Conservation (phyloP, 2,888 invertebrate species). For the Polietes domitor region DNA sequence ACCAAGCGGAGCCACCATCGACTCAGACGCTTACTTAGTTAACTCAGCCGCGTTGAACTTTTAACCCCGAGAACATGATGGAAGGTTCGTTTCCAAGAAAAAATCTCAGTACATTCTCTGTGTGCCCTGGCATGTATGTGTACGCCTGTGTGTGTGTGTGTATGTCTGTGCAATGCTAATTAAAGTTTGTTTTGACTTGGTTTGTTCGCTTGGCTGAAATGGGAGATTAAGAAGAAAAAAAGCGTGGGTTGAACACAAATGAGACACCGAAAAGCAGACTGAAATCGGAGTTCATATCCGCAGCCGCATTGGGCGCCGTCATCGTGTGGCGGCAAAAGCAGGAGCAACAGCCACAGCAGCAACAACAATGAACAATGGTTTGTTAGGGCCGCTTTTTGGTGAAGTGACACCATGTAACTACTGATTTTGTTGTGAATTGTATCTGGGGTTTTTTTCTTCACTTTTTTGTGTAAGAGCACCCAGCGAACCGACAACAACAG, state of each 20-base stretch:
- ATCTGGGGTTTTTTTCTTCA: neutral
- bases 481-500: neutral
- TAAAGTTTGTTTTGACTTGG: constrained; percentile 59
- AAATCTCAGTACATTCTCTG: neutral
- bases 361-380: constrained; percentile 53
- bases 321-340: constrained; percentile 5
- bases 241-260: constrained; percentile 61
- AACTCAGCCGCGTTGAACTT: constrained; percentile 42
- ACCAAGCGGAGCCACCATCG: neutral
- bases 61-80: constrained; percentile 54
- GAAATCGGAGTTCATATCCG: neutral
- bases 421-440: constrained; percentile 57
- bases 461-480: neutral
- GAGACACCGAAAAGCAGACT: neutral
- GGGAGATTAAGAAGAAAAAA: constrained; percentile 40
- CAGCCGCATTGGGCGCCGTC: constrained; percentile 58
- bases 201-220: constrained; percentile 14
- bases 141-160: neutral
- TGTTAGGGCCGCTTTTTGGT: constrained; percentile 61
- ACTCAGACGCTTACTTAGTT: neutral
- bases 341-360: constrained; percentile 14
- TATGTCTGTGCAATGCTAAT: constrained; percentile 52
- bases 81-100: constrained; percentile 23
- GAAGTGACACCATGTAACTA: constrained; percentile 66
- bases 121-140: constrained; percentile 5